A percentile compares a stretch with the other conserved stretches of the same genome.
Evolutionary conservation across 2,113 vertebrate genomes (phyloP).

Genomic region (Cryptomyrus ogoouensis): DNA sequence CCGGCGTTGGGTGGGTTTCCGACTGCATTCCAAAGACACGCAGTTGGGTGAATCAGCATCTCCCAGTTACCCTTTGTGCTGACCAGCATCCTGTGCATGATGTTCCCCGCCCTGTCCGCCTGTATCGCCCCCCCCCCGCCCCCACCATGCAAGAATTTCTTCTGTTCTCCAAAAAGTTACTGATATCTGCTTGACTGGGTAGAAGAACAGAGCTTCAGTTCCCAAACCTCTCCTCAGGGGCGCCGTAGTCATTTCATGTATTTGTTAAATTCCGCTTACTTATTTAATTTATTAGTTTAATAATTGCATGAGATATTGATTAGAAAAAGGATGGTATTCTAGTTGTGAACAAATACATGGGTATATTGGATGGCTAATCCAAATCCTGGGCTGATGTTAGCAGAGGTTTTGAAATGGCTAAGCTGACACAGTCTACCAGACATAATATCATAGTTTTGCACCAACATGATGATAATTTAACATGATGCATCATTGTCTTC

Average conservation of each 20-base stretch:
- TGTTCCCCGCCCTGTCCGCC: neutral
- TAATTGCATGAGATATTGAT: neutral
- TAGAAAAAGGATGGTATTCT: neutral
- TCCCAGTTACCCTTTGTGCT: neutral
- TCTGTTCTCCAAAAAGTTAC: neutral
- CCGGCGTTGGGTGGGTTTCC: neutral
- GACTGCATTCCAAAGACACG: neutral
- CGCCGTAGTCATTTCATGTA: neutral
- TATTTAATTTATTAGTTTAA: neutral
- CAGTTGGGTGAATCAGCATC: neutral
- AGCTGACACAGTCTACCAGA: neutral
- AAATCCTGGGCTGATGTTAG: neutral
- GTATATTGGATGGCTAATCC: neutral
- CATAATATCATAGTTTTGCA: neutral
- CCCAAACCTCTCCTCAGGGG: neutral
- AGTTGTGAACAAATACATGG: neutral
- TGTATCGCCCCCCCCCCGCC: too few relatives aligned
- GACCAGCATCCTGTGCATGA: neutral
- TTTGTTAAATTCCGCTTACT: neutral
- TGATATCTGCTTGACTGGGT: neutral
- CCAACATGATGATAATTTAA: neutral
- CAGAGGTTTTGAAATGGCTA: neutral
- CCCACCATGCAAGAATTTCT: neutral
- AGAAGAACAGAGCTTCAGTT: neutral
- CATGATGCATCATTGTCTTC: neutral